Evolutionary conservation across 2,888 invertebrate genomes (phyloP), one percentile per base, ranked within the genome.

Genomic region (Arctia plantaginis): DNA sequence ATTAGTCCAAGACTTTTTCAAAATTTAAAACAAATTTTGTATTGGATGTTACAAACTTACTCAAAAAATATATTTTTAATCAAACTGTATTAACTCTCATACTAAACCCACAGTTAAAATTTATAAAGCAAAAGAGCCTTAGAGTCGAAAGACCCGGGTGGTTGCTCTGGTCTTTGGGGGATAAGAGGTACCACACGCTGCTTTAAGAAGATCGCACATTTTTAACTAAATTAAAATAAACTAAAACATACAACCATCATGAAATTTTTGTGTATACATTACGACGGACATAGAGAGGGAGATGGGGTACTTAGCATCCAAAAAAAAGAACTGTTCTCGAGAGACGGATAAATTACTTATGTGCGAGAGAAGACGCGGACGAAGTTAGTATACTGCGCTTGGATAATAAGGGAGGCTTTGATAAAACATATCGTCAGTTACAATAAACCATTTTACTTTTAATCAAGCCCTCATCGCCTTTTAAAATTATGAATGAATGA

Each of bases 1-100:
- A 70, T 70, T 59, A 20, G n/a, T n/a, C n/a, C n/a, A n/a, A n/a
- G n/a, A n/a, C n/a, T 20, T 65, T 55, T 59, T 59, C 8, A n/a
- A 27, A 59, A 59, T 59, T 27, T 0, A 30, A 27, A 15, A 59
- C 15, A 59, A 2, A 59, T 13, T 15, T 3, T 27, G 13, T 59
- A 27, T 59, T 59, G 13, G 15, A 62, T 30, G 30, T 59, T 59
- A 0, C 3, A 59, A 13, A 59, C 1, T 27, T 59, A 41, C 41
- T 41, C 35, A n/a, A 55, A n/a, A 55, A 15, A 18, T 6, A 15
- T 62, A 7, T 44, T 62, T 30, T 55, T 2, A 55, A 27, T 27
- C 12, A 1, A 13, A 27, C 1, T n/a, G 12, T 13, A 27, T 13
- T 51, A 10, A 27, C 13, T 59, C 27, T 13, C 15, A 27, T 0